Evolutionary conservation across 2,888 invertebrate genomes (phyloP).

Genomic region (Xylota segnis): DNA sequence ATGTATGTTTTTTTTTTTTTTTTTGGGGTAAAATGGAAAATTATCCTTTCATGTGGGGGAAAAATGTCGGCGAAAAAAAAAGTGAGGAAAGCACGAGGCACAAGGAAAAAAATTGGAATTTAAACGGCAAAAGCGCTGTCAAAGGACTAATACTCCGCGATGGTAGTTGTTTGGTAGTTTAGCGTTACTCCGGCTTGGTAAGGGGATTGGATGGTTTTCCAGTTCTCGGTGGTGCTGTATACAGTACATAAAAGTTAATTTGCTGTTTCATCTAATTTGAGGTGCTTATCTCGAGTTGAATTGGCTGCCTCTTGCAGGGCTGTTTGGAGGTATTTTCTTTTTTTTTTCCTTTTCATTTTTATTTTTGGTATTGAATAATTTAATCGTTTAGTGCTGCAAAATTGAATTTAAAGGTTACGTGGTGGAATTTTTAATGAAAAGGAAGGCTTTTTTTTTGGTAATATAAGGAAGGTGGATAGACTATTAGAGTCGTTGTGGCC

Average conservation of each 20-base stretch:
- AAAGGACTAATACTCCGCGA: slow-evolving; percentile 59
- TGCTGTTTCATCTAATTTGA: slow-evolving; percentile 70
- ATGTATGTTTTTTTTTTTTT: slow-evolving; percentile 13
- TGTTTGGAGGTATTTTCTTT: neutral
- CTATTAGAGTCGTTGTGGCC: neutral
- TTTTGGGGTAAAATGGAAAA: slow-evolving; percentile 60
- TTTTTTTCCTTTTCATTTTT: slow-evolving; percentile 17
- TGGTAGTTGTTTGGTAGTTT: slow-evolving; percentile 25
- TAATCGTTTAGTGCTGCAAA: slow-evolving; percentile 53
- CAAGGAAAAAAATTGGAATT: slow-evolving; percentile 35
- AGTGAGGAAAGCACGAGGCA: slow-evolving; percentile 45
- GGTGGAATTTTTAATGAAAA: slow-evolving; percentile 23
- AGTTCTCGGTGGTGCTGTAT: slow-evolving; percentile 22
- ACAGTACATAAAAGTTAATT: slow-evolving; percentile 66
- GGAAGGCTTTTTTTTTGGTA: neutral
- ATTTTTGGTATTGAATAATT: slow-evolving; percentile 63
- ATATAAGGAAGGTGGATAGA: neutral
- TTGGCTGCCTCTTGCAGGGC: slow-evolving; percentile 24
- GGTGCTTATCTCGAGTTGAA: slow-evolving; percentile 49
- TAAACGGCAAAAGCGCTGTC: slow-evolving; percentile 51
- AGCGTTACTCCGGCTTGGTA: slow-evolving; percentile 24
- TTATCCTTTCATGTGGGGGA: slow-evolving; percentile 73
- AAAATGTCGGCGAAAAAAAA: slow-evolving; percentile 42
- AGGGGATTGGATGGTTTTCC: neutral
- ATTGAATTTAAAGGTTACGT: slow-evolving; percentile 63